Conservation (phyloP, 2,113 vertebrate species). For the Petromus typicus region DNA sequence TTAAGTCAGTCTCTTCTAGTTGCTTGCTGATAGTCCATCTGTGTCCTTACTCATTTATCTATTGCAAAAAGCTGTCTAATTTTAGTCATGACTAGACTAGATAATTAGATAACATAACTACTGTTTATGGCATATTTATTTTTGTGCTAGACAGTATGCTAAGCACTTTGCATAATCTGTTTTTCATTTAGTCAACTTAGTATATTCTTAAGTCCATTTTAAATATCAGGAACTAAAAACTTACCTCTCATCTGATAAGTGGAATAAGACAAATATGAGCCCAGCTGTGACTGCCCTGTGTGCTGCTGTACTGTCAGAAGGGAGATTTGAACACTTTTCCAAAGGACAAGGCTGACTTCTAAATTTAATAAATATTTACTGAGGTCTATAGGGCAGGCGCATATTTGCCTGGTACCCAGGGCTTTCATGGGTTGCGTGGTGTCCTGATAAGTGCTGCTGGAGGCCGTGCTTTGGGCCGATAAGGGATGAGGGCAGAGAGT, state of each 20-base stretch:
- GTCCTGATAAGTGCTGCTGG: not conserved
- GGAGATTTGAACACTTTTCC: no score
- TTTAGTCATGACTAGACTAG: not conserved
- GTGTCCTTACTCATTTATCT: not conserved
- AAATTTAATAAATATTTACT: not conserved
- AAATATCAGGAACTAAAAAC: not conserved
- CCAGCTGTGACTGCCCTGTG: not conserved
- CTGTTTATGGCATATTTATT: not conserved
- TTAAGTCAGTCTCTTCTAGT: not conserved
- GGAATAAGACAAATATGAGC: not conserved
- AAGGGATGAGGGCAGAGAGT: not conserved
- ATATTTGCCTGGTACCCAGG: not conserved
- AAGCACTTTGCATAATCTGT: not conserved
- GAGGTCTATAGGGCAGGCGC: not conserved
- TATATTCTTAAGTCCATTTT: no score
- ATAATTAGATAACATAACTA: not conserved
- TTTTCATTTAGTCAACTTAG: not conserved
- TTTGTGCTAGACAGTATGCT: not conserved
- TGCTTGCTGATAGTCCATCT: not conserved
- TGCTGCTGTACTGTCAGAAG: not conserved
- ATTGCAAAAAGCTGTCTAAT: conserved; percentile 24
- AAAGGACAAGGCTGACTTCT: not conserved
- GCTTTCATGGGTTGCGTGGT: not conserved
- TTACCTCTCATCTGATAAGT: not conserved
- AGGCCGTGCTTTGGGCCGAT: conserved; percentile 34